phyloP scores from a whole-genome alignment of 2,113 vertebrate genomes.

The Felis chaus region DNA sequence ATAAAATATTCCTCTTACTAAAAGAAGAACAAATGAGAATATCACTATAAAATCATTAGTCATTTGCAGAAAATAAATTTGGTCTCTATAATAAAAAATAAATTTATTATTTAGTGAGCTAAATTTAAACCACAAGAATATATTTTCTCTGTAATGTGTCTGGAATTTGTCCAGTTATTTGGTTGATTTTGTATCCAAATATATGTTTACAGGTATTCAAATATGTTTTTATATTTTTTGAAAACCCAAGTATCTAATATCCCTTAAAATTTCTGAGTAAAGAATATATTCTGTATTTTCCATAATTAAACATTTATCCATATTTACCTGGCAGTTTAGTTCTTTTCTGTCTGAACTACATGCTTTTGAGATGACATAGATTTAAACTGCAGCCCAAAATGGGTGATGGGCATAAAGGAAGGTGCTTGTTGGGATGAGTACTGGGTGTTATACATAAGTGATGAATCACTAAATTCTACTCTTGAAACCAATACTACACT shows the following conservation, averaged over 20 bases:
- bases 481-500: too few relatives aligned
- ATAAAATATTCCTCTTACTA: background rate
- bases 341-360: background rate
- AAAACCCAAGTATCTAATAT: background rate
- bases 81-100: conserved; percentile 3
- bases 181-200: conserved; percentile 6
- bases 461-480: too few relatives aligned
- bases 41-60: background rate
- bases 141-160: background rate
- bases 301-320: conserved; percentile 35
- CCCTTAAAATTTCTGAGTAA: conserved; percentile 56
- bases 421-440: too few relatives aligned
- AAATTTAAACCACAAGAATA: background rate
- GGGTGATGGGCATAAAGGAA: too few relatives aligned
- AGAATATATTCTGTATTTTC: conserved; percentile 44
- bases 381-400: background rate
- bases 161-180: conserved; percentile 3
- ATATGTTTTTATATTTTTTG: background rate
- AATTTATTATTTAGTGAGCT: background rate
- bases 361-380: background rate
- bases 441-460: too few relatives aligned
- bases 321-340: conserved; percentile 19
- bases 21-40: conserved; percentile 17
- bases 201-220: background rate
- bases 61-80: conserved; percentile 37